Base-by-base conservation (phyloP, 2,113 vertebrate species). In the Octodon degus region DNA sequence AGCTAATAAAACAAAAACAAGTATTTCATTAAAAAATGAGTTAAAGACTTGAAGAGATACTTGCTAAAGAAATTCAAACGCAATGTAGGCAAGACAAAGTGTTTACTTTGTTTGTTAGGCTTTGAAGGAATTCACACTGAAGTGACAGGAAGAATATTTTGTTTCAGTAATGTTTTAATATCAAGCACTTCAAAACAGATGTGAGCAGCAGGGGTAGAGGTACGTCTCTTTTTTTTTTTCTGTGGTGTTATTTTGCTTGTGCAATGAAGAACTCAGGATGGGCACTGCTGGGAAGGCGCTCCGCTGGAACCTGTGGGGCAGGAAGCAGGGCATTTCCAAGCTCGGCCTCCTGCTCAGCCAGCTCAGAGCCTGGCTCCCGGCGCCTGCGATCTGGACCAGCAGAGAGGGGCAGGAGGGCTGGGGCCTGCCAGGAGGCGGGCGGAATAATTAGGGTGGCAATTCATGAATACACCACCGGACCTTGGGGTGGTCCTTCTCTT, bases 1-100 rank as follows among this genome's bases (percentile, higher is more conserved):
- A 47, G 27, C 74, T 22, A 82, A 37, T 67, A 88, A 34, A 79
- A 80, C 63, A 55, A 58, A 89, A 86, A 91, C 25, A 3, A 94
- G 76, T 86, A 80, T 86, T 91, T 89, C 65, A 77, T 65, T 82
- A 40, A 91, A 74, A 84, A 83, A 82, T 58, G 4, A n/a, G 13
- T 67, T 76, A 63, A 83, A 34, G 20, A 7, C 19, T 84, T n/a
- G 34, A 79, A 79, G 6, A 94, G 68, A 40, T 13, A 63, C 81
- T 94, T 96, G 30, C n/a, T 81, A 79, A 82, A 76, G 47, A 83
- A 96, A 74, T 90, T 34, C 19, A 65, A 77, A 83, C 3, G 74
- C 20, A 24, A 30, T 25, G 16, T 68, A 96, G 86, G 14, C 88
- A 83, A 91, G 43, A 92, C 40, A 82, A 93, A 83, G 11, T 79